Evolutionary conservation across 2,797 vertebrate genomes (phyloP), one percentile per base, ranked within the genome.

Genomic region (Molossus molossus): DNA sequence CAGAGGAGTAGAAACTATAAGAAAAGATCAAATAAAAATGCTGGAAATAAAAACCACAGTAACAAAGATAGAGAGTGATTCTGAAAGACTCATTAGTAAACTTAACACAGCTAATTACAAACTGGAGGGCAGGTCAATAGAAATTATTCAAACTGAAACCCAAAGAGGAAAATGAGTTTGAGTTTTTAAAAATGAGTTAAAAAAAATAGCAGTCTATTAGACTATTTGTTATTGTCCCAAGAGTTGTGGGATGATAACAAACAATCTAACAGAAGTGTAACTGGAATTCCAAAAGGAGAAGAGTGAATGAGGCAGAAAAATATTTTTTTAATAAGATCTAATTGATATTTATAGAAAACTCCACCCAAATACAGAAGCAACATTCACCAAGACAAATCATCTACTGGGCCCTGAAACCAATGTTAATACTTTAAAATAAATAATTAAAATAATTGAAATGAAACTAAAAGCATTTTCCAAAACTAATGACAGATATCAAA

Each of bases 81-180:
- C 21, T 33, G 45, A 76, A 17, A 62, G 33, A 50, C 1, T 37
- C 20, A 1, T n/a, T 73, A 62, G 83, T 73, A 62, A 58, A 67
- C 33, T 27, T 77, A 40, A 73, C 33, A 55, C 37, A 60, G 25
- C 69, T 69, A 20, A 87, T 12, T 9, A 72, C 11, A 37, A 50
- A 69, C 40, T 23, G 57, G 53, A 89, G 69, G 29, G 50, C 25
- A 33, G 20, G 18, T 53, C n/a, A 76, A 4, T 18, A 86, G 10
- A 48, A 88, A 72, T 70, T 70, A 82, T 70, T 88, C 48, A 72
- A 70, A 87, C 18, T 13, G n/a, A 90, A 67, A 67, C 55, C 81
- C 48, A 84, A 57, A 45, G 69, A 85, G 40, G 14, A 80, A 57
- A 65, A 45, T 13, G 33, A 6, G 20, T 82, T 50, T 13, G 33